Evolutionary conservation across 2,113 vertebrate genomes (phyloP).

Genomic region (Sinocyclocheilus anophthalmus): DNA sequence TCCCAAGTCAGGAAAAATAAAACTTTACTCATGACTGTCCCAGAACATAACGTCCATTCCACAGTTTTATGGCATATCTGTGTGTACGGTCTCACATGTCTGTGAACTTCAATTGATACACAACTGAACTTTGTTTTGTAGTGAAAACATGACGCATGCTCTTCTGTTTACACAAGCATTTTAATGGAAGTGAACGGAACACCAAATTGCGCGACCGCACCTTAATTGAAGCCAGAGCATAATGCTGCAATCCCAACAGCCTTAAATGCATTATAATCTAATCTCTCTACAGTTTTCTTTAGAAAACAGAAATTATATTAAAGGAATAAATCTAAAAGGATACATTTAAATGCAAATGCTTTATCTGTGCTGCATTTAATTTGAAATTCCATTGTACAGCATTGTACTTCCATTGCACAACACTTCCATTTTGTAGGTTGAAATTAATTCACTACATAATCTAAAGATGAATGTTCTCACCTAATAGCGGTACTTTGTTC

Average conservation of each 20-base stretch:
- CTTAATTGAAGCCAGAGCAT: slow-evolving; percentile 6
- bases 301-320: background rate
- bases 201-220: background rate
- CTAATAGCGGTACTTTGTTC: slow-evolving; percentile 97
- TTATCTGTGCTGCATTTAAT: background rate
- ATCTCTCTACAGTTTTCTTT: background rate
- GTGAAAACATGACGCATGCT: background rate
- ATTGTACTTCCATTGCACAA: background rate
- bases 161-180: background rate
- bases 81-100: slow-evolving; percentile 5
- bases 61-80: background rate
- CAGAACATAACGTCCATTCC: background rate
- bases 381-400: background rate
- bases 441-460: slow-evolving; percentile 2
- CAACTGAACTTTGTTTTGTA: background rate
- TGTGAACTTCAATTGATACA: background rate
- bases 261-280: background rate
- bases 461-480: slow-evolving; percentile 73
- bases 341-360: background rate
- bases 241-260: background rate
- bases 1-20: slow-evolving; percentile 52
- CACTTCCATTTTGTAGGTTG: background rate
- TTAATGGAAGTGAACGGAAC: background rate
- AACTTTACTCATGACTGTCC: slow-evolving; percentile 50
- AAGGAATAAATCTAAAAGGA: background rate